These are phyloP conservation scores for Chrysina gloriosa DNA, from an alignment of 2,888 invertebrate genomes.

Conservation along the genomic window DNA sequence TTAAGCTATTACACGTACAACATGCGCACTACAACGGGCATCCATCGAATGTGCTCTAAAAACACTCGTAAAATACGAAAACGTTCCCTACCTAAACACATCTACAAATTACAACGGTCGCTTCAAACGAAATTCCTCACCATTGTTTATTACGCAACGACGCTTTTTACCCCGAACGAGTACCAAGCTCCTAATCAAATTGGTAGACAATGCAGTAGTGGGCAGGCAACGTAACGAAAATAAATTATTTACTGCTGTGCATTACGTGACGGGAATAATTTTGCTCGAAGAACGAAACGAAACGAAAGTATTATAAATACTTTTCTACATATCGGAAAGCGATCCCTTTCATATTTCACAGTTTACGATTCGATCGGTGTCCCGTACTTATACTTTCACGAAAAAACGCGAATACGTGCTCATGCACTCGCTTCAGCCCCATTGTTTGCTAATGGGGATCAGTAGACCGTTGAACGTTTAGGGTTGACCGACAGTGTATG, in stretches of 20 bases:
- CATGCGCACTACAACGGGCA: too few species aligned
- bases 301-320: background rate
- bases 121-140: constrained; percentile 1
- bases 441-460: constrained; percentile 13
- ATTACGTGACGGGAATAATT: constrained; percentile 3
- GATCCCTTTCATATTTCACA: background rate
- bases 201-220: background rate
- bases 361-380: constrained; percentile 8
- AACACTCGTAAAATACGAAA: constrained; percentile 13
- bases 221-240: background rate
- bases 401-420: constrained; percentile 15
- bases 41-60: background rate
- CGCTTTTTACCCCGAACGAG: constrained; percentile 14
- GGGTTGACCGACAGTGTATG: too few species aligned
- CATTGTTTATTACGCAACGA: constrained; percentile 35
- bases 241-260: background rate
- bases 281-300: background rate
- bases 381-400: background rate
- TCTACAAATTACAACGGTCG: constrained; percentile 8
- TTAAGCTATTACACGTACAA: background rate
- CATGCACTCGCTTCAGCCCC: background rate
- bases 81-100: background rate
- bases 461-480: background rate
- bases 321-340: constrained; percentile 2
- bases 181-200: too few species aligned